A percentile compares a stretch with the other conserved stretches of the same genome.
Evolutionary conservation across 2,113 vertebrate species (phyloP).

Genomic region (Globicephala melas): DNA sequence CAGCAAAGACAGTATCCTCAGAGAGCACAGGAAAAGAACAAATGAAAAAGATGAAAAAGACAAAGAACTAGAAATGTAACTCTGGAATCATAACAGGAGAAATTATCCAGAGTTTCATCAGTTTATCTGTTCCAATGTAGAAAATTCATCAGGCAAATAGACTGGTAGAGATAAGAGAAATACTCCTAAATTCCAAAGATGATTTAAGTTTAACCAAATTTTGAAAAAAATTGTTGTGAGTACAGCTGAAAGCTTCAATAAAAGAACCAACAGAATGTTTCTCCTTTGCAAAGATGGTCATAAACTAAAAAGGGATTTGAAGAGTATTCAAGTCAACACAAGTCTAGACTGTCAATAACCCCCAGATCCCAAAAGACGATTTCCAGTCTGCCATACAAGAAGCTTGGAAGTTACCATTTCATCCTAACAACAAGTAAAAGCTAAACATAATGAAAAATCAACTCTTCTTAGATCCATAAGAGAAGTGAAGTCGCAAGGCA

Average conservation of each 20-base stretch:
- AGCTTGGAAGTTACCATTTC: not conserved
- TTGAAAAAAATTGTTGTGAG: not conserved
- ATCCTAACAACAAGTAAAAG: not conserved
- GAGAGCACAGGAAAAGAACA: not conserved
- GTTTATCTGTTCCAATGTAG: not conserved
- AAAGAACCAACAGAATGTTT: conserved; percentile 21
- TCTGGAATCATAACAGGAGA: not conserved
- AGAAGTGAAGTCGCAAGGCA: not conserved
- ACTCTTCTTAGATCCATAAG: not conserved
- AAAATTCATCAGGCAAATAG: not conserved
- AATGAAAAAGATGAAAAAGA: not conserved
- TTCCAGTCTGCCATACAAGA: not conserved
- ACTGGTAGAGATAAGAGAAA: not conserved
- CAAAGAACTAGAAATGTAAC: not conserved
- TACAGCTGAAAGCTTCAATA: not conserved
- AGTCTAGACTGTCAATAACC: not conserved
- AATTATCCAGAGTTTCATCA: not conserved
- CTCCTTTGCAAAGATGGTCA: conserved; percentile 19
- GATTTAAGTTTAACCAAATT: conserved; percentile 1
- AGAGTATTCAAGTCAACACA: not conserved
- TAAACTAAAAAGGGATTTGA: not conserved
- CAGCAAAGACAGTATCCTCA: not conserved
- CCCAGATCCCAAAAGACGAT: not conserved
- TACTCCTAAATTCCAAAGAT: conserved; percentile 9
- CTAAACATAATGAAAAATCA: not conserved